Conservation (phyloP, 37 sponge, comb jelly and placozoan species). For the Diacarnus erythraeanus region DNA sequence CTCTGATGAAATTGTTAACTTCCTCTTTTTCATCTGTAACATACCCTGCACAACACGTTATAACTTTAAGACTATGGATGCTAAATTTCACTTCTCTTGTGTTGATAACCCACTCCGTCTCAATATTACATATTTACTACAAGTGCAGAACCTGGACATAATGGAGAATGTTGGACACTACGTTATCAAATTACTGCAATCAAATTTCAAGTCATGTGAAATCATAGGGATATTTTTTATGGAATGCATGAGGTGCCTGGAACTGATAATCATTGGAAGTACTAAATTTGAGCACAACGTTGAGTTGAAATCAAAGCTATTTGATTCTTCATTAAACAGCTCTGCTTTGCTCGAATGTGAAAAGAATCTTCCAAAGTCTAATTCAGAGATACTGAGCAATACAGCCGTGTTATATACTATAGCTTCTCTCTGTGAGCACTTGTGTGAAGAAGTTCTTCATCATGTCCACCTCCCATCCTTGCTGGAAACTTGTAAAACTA, state of each 20-base stretch:
- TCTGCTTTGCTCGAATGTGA: constrained; percentile 39
- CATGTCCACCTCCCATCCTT: constrained; percentile 10
- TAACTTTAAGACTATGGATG: background rate
- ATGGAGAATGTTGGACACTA: constrained; percentile 21
- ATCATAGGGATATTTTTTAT: constrained; percentile 19
- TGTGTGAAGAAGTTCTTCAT: constrained; percentile 1
- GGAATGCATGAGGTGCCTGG: constrained; percentile 15
- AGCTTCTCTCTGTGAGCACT: constrained; percentile 58
- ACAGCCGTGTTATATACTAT: constrained; percentile 34
- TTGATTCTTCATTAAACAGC: background rate
- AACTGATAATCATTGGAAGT: background rate
- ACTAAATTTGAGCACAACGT: background rate
- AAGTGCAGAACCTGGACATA: background rate
- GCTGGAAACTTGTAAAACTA: background rate
- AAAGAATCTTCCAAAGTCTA: background rate
- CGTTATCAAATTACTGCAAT: constrained; percentile 12
- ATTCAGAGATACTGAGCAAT: background rate
- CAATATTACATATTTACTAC: background rate
- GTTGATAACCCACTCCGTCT: background rate
- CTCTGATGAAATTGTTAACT: background rate
- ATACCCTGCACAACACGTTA: background rate
- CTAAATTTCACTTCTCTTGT: background rate
- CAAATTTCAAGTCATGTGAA: background rate
- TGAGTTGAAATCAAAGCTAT: background rate
- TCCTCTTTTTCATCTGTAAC: background rate